Evolutionary conservation across 2,888 invertebrate genomes (phyloP).

Genomic region (Eupithecia tripunctaria): DNA sequence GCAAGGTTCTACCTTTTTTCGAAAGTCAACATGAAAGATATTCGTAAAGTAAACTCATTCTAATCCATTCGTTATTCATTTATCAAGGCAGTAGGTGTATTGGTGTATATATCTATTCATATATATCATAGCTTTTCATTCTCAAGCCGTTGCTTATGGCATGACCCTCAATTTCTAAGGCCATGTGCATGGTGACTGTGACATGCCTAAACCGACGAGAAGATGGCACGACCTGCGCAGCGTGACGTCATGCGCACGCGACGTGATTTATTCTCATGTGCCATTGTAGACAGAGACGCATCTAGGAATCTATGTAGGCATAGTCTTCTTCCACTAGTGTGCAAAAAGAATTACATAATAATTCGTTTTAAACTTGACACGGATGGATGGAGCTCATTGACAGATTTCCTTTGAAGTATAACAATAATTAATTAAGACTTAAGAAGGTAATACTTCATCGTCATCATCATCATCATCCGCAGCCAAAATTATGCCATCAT

Average conservation of each 20-base stretch:
- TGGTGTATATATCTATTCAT: no score
- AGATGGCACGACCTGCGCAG: conserved; percentile 33
- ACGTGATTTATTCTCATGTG: conserved; percentile 38
- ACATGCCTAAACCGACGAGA: conserved; percentile 21
- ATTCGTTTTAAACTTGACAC: background rate
- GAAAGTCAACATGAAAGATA: background rate
- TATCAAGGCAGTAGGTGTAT: background rate
- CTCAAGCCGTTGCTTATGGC: background rate
- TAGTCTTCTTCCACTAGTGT: background rate
- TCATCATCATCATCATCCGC: background rate
- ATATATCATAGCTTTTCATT: background rate
- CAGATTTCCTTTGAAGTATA: background rate
- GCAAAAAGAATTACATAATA: background rate
- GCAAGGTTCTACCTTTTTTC: background rate
- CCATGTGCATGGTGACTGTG: conserved; percentile 13
- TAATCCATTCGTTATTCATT: background rate
- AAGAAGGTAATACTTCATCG: background rate
- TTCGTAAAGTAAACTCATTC: background rate
- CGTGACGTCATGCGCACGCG: conserved; percentile 41
- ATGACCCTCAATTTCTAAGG: conserved; percentile 14
- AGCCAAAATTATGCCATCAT: no score
- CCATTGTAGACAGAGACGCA: conserved; percentile 18
- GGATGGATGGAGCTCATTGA: no score
- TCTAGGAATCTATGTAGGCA: background rate
- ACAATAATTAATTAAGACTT: background rate